Conservation (phyloP, 2,113 vertebrate species). For the Numida meleagris region DNA sequence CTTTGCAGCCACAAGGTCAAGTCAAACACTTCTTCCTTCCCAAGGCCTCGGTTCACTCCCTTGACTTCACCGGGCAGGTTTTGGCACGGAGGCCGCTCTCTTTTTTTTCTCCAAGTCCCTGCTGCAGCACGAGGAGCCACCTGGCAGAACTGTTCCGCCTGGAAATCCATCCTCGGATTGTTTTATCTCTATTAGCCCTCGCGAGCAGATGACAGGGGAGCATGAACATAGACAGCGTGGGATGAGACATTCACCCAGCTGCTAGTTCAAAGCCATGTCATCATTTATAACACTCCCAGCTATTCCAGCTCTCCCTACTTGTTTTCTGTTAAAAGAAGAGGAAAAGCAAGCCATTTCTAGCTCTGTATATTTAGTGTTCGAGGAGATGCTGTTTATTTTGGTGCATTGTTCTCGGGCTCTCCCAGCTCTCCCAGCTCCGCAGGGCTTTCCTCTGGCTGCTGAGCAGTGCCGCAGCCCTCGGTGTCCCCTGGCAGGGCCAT, state of each 20-base stretch:
- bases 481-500: not conserved
- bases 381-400: not conserved
- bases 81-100: not conserved
- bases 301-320: slow-evolving; percentile 22
- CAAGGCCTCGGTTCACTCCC: not conserved
- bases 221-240: slow-evolving; percentile 38
- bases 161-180: slow-evolving; percentile 1
- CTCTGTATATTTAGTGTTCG: not conserved
- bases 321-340: not conserved
- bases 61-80: rapidly evolving
- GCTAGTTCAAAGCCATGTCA: slow-evolving; percentile 58
- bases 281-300: slow-evolving; percentile 61
- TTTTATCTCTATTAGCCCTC: slow-evolving; percentile 55
- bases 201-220: slow-evolving; percentile 52
- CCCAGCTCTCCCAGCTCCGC: not conserved
- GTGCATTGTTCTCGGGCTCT: not conserved
- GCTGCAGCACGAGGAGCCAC: not conserved
- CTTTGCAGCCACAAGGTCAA: not conserved
- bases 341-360: not conserved
- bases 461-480: not conserved
- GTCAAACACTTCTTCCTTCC: not conserved
- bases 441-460: rapidly evolving
- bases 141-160: not conserved
- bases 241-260: slow-evolving; percentile 63
- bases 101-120: not conserved